A percentile compares a stretch with the other conserved stretches of the same genome.
These are phyloP conservation scores for Eira barbara DNA, from an alignment of 2,113 vertebrate genomes.

Conservation along the genomic window DNA sequence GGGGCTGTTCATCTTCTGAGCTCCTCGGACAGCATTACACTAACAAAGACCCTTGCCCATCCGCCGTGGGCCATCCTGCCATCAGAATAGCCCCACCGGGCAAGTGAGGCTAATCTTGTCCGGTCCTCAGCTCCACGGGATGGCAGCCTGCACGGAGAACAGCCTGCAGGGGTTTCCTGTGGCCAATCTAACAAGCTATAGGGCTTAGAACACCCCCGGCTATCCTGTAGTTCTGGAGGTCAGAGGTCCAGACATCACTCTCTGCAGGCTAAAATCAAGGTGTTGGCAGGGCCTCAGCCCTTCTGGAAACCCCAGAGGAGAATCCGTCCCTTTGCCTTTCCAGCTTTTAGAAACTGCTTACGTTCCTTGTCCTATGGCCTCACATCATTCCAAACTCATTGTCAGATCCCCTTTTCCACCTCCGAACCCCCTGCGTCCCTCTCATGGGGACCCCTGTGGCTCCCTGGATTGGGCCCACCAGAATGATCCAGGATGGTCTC, in stretches of 20 bases:
- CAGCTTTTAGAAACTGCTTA: not conserved
- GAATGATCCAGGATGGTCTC: rapidly evolving
- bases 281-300: not conserved
- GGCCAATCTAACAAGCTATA: not conserved
- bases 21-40: too few relatives aligned
- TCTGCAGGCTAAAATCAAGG: not conserved
- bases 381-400: not conserved
- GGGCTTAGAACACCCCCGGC: not conserved
- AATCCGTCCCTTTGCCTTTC: not conserved
- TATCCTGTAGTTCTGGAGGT: not conserved
- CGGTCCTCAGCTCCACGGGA: not conserved
- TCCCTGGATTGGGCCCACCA: not conserved
- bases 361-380: not conserved
- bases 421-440: not conserved
- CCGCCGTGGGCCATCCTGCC: not conserved
- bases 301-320: not conserved
- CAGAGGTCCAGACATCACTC: not conserved
- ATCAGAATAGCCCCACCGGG: too few relatives aligned
- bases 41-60: not conserved
- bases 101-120: not conserved
- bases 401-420: not conserved
- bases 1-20: not conserved
- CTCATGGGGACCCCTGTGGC: not conserved
- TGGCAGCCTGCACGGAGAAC: rapidly evolving
- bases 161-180: too few relatives aligned